A percentile compares a stretch with the other conserved stretches of the same genome.
phyloP scores from a whole-genome alignment of 2,888 invertebrate species.

The Lepidocyrtinus sp. region DNA sequence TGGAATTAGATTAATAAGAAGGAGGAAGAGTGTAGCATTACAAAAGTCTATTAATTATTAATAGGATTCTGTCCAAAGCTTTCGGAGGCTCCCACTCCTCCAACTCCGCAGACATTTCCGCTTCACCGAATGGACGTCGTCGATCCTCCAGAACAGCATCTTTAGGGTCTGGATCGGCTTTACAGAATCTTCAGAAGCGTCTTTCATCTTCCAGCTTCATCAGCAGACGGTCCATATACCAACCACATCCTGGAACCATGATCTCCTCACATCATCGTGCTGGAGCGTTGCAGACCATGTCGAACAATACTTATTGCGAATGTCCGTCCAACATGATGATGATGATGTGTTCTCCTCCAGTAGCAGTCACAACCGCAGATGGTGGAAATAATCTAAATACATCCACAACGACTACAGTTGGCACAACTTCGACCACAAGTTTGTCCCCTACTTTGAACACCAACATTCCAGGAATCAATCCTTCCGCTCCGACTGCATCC shows the following conservation, averaged over 20 bases:
- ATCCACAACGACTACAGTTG: neutral
- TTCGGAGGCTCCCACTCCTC: conserved; percentile 46
- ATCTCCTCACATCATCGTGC: conserved; percentile 40
- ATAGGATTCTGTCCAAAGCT: conserved; percentile 50
- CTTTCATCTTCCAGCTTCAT: conserved; percentile 54
- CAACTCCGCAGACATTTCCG: conserved; percentile 50
- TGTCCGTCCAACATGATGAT: conserved; percentile 53
- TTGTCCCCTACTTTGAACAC: conserved; percentile 31
- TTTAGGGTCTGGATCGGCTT: conserved; percentile 37
- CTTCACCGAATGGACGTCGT: conserved; percentile 47
- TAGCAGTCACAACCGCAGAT: neutral
- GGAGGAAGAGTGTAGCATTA: neutral
- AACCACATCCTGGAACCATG: conserved; percentile 33
- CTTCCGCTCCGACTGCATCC: conserved; percentile 49
- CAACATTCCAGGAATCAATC: conserved; percentile 26
- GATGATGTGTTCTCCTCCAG: conserved; percentile 40
- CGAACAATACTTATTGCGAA: conserved; percentile 53
- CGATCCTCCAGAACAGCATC: conserved; percentile 51
- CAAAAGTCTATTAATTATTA: neutral
- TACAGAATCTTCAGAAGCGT: conserved; percentile 52
- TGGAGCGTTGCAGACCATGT: conserved; percentile 35
- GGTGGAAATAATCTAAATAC: conserved; percentile 26
- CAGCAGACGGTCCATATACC: conserved; percentile 39
- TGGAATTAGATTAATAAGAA: too few species aligned
- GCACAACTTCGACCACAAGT: conserved; percentile 33